Conservation (phyloP, 2,113 vertebrate genomes). For the Smithornis capensis region DNA sequence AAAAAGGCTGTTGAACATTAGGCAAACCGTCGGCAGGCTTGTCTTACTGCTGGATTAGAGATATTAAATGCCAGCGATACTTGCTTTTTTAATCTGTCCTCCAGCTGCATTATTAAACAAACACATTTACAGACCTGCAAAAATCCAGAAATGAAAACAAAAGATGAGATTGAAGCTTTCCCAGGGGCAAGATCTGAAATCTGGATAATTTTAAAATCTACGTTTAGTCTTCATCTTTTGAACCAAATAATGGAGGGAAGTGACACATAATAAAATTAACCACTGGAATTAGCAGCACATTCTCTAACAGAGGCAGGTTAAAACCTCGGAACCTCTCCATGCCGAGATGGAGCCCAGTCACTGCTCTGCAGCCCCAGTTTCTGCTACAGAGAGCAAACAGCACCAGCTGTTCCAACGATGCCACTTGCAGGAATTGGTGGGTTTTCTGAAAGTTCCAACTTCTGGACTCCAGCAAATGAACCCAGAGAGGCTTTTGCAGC, state of each 20-base stretch:
- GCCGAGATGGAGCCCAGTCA: rapidly evolving
- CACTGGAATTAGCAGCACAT: conserved; percentile 48
- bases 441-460: background rate
- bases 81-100: conserved; percentile 50
- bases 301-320: background rate
- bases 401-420: background rate
- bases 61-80: conserved; percentile 36
- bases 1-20: conserved; percentile 66
- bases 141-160: conserved; percentile 51
- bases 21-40: conserved; percentile 48
- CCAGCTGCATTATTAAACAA: conserved; percentile 65
- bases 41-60: conserved; percentile 57
- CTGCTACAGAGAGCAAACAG: background rate
- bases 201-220: conserved; percentile 16
- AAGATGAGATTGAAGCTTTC: conserved; percentile 44
- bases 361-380: background rate
- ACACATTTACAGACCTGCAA: conserved; percentile 63
- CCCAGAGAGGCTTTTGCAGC: background rate
- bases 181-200: conserved; percentile 29
- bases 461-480: background rate
- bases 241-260: conserved; percentile 58
- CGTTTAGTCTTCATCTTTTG: conserved; percentile 53
- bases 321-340: background rate
- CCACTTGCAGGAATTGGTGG: background rate
- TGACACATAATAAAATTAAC: conserved; percentile 34